phyloP scores from a whole-genome alignment of 2,888 invertebrate genomes.

The Abscondita cerata region DNA sequence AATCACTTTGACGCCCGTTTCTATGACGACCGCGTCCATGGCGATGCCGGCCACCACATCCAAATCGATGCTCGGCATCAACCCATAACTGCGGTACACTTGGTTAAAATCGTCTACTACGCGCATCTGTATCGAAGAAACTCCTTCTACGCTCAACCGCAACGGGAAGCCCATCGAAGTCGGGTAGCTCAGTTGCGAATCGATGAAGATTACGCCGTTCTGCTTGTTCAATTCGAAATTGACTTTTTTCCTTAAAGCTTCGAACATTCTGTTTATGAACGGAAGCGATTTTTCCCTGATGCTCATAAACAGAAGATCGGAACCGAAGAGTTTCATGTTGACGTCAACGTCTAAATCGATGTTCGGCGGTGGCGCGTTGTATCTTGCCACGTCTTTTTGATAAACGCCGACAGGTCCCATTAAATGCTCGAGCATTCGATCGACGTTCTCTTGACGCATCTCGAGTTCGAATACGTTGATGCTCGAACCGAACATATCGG shows the following conservation, averaged over 20 bases:
- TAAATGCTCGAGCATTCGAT: constrained; percentile 75
- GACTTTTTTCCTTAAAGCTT: no score
- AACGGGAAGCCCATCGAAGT: constrained; percentile 85
- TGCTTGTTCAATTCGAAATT: constrained; percentile 46
- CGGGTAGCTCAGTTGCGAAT: constrained; percentile 81
- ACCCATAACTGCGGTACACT: no score
- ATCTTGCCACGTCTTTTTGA: no score
- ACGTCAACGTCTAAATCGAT: constrained; percentile 75
- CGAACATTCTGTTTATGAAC: no score
- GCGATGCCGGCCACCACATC: constrained; percentile 68
- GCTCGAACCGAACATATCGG: constrained; percentile 78
- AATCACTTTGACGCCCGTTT: constrained; percentile 78
- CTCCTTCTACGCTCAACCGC: constrained; percentile 75
- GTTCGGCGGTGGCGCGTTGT: constrained; percentile 56
- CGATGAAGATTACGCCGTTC: constrained; percentile 76
- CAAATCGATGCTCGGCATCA: constrained; percentile 77
- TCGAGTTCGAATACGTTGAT: constrained; percentile 80
- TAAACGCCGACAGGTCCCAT: constrained; percentile 78
- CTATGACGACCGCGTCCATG: constrained; percentile 71
- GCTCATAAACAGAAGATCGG: constrained; percentile 79
- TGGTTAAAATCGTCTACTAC: no score
- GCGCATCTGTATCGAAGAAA: constrained; percentile 71
- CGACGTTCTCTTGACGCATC: constrained; percentile 78
- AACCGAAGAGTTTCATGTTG: constrained; percentile 86
- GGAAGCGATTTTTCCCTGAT: constrained; percentile 62